Base-by-base conservation (phyloP, 2,888 invertebrate species). In the Pheosia tremula region DNA sequence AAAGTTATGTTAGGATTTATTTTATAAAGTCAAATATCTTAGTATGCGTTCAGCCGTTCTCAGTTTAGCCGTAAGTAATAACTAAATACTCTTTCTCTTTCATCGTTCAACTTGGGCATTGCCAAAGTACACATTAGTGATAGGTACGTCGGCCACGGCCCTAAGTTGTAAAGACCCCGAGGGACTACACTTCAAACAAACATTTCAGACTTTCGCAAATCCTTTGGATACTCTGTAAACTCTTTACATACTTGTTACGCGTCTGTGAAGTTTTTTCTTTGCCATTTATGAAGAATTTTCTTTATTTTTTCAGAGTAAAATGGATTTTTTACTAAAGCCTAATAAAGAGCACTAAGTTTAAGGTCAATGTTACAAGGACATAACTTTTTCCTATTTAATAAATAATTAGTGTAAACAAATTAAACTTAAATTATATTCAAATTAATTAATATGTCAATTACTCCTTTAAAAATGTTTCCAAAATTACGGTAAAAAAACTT, bases 161-260 rank as follows among this genome's bases (percentile, higher is more conserved):
- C 45, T n/a, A 10, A 9, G 43, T 43, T 43, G 9, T 10, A 4
- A 11, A 11, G 4, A 47, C 47, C 47, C 47, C 47, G 11, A 24
- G 47, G 47, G n/a, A 47, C 11, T 47, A 47, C 47, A 47, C n/a
- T 5, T 47, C 47, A 47, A 54, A 54, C 10, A 54, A 37, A 54
- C 37, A 54, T 39, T 54, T n/a, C 11, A 54, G n/a, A 38, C 38
- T 54, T 54, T 38, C 38, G n/a, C 10, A 56, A 41, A 56, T 56
- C 24, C 56, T 56, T 56, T 41, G 13, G n/a, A 41, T 13, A 56
- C n/a, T 58, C 37, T 49, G 11, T 39, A 38, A n/a, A 56, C 56
- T 38, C 24, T 41, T n/a, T 41, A 41, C 56, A 41, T 56, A 56
- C 38, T 56, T 37, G 56, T 13, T 59, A 52, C 56, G 37, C 5